A percentile compares a stretch with the other conserved stretches of the same genome.
Evolutionary conservation across 2,888 invertebrate genomes (phyloP).

Genomic region (Nowickia ferox): DNA sequence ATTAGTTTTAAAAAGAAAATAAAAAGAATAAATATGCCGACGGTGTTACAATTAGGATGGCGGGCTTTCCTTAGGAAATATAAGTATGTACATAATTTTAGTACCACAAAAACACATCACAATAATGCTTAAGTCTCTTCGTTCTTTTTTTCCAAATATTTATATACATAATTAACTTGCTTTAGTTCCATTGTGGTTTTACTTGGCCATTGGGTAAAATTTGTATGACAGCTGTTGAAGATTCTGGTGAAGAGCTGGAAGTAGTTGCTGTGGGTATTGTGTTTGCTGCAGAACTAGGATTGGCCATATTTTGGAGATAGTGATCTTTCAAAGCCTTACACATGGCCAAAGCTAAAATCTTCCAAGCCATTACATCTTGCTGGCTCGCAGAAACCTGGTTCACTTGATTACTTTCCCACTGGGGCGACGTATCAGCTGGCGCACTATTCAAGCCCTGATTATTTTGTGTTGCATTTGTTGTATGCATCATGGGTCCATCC

Average conservation of each 20-base stretch:
- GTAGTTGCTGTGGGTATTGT: constrained; percentile 48
- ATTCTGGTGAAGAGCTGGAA: constrained; percentile 44
- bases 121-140: constrained; percentile 72
- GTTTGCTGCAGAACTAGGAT: background rate
- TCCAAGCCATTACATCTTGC: constrained; percentile 79
- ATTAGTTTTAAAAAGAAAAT: background rate
- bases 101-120: constrained; percentile 73
- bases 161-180: background rate
- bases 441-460: background rate
- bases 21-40: constrained; percentile 48
- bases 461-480: constrained; percentile 19
- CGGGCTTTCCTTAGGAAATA: constrained; percentile 75
- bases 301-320: constrained; percentile 75
- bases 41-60: constrained; percentile 58
- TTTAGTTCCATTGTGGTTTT: constrained; percentile 73
- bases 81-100: background rate
- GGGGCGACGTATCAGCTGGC: background rate
- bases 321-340: constrained; percentile 81
- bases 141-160: background rate
- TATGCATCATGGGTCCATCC: constrained; percentile 75
- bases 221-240: constrained; percentile 77
- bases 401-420: background rate
- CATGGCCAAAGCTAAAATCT: constrained; percentile 80
- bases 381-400: constrained; percentile 11
- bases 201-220: constrained; percentile 77